Evolutionary conservation across 1,140 invertebrate species (phyloP), one percentile per base, ranked within the genome.

Genomic region (Aphelinus certus): DNA sequence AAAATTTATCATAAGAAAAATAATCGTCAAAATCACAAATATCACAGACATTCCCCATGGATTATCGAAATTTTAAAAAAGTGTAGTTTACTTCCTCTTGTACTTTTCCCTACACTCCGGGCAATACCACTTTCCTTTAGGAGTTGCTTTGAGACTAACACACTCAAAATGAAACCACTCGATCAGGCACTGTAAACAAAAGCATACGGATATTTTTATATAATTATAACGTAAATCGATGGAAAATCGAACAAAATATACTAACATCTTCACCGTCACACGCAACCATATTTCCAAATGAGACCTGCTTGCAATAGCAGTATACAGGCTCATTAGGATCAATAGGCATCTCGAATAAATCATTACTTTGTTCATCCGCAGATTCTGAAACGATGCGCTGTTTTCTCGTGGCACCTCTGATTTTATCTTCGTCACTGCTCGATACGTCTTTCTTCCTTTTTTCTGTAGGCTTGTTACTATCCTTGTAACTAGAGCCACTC

Each of bases 131-230:
- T 42, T 49, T 65, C 71, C 71, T 65, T 7, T 57, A 26, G 71
- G 71, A 7, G 0, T 63, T 6, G 9, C n/a, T 9, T 3, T 57
- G 0, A 72, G 55, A 43, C 71, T 62, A 0, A 72, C 71, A 47
- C 71, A 72, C 7, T 5, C 5, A 51, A 72, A 72, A 47, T 72
- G 71, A 5, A 65, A 72, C 71, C 71, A 72, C 56, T 56, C 62
- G 26, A 65, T 55, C 1, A 1, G 1, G 42, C 71, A 72, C 71
- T 72, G 71, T 7, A 63, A 56, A 42, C 1, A 43, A 65, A 72
- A 26, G 42, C 48, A 2, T 42, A 57, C 4, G 57, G 62, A 53
- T 26, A 26, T 3, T 65, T 26, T 26, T 45, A 4, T 56, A 56
- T 53, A 65, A 55, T 60, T 26, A 26, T 46, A 56, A 55, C 64